These are phyloP conservation scores for Stylophora pistillata DNA, from an alignment of 64 coral and sea anemone species.

Conservation along the genomic window DNA sequence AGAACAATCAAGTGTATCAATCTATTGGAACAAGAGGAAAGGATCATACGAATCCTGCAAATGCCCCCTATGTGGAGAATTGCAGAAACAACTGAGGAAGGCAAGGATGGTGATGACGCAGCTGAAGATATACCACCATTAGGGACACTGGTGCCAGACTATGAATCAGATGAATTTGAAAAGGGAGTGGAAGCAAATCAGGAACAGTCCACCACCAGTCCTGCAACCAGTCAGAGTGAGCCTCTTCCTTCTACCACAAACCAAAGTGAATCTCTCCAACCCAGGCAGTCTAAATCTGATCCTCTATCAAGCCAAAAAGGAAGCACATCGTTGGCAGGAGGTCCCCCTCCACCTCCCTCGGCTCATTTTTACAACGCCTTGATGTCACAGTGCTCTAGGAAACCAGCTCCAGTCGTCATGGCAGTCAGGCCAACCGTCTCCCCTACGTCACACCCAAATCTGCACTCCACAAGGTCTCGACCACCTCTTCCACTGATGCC, in stretches of 20 bases:
- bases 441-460: not conserved
- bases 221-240: not conserved
- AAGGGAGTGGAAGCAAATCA: not conserved
- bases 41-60: not conserved
- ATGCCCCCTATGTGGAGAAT: constrained; percentile 48
- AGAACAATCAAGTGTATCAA: constrained; percentile 21
- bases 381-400: constrained; percentile 65
- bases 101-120: not conserved
- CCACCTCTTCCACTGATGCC: constrained; percentile 1
- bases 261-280: not conserved
- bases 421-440: constrained; percentile 46
- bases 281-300: not conserved
- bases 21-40: not conserved
- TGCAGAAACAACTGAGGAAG: not conserved
- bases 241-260: not conserved
- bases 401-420: constrained; percentile 58
- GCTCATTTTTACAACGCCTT: constrained; percentile 67
- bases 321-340: not conserved
- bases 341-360: constrained; percentile 82
- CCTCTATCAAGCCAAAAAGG: not conserved
- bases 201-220: not conserved
- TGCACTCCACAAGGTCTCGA: not conserved
- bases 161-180: constrained; percentile 4
- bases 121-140: not conserved
- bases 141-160: not conserved